Percentiles rank a stretch among this genome's conserved stretches.
Evolutionary conservation across 2,797 vertebrate species (phyloP).

Genomic region (Saxicola maurus): DNA sequence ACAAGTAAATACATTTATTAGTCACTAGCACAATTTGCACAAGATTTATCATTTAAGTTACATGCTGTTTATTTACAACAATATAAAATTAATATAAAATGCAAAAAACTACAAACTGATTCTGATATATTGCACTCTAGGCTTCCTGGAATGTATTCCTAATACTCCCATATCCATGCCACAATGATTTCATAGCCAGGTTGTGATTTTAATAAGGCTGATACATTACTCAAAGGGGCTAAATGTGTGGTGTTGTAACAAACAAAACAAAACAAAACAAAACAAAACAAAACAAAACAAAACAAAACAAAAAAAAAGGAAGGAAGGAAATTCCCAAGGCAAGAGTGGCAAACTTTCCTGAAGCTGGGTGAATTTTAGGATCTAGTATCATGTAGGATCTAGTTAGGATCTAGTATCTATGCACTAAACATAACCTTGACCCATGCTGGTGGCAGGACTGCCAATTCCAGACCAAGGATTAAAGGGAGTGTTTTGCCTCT

Average conservation of each 20-base stretch:
- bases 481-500: not conserved
- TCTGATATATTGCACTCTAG: not conserved
- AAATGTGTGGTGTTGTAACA: not conserved
- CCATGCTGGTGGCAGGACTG: not conserved
- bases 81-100: not conserved
- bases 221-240: not conserved
- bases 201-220: not conserved
- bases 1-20: not conserved
- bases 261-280: not conserved
- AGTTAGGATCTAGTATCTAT: not conserved
- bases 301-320: not conserved
- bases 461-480: not conserved
- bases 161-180: not conserved
- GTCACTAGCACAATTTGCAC: not conserved
- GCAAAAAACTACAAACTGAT: not conserved
- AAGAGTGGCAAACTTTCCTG: not conserved
- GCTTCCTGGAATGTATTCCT: not conserved
- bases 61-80: not conserved
- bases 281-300: too few species aligned
- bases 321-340: not conserved
- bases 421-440: not conserved
- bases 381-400: not conserved
- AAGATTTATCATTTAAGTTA: not conserved
- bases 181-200: not conserved
- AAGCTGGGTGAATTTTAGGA: not conserved